Conservation (phyloP, 2,888 invertebrate species). For the Calliscelio sp. region DNA sequence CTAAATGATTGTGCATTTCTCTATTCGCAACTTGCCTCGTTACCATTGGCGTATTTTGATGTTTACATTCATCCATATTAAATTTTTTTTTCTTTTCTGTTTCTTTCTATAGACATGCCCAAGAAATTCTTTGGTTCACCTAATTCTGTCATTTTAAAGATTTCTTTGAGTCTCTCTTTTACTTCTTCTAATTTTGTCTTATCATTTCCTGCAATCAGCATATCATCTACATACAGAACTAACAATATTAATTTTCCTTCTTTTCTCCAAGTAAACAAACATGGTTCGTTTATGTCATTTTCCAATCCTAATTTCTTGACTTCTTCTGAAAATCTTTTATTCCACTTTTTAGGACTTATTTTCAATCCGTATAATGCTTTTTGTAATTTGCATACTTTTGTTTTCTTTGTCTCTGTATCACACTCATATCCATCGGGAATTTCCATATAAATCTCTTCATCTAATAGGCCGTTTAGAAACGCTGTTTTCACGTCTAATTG, state of each 20-base stretch:
- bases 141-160: slow-evolving; percentile 72
- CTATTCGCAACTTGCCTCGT: not conserved
- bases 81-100: slow-evolving; percentile 45
- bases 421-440: not conserved
- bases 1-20: not conserved
- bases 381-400: slow-evolving; percentile 3
- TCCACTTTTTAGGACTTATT: not conserved
- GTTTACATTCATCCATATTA: not conserved
- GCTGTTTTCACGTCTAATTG: slow-evolving; percentile 7
- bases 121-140: slow-evolving; percentile 70
- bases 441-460: slow-evolving; percentile 1
- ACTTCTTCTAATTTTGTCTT: slow-evolving; percentile 58
- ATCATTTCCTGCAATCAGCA: slow-evolving; percentile 71
- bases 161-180: slow-evolving; percentile 55
- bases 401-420: slow-evolving; percentile 21
- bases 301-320: slow-evolving; percentile 60
- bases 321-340: slow-evolving; percentile 54
- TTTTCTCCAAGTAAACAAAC: slow-evolving; percentile 61
- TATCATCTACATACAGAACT: slow-evolving; percentile 12
- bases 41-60: not conserved
- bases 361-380: not conserved
- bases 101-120: slow-evolving; percentile 69
- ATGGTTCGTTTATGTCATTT: slow-evolving; percentile 68
- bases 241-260: slow-evolving; percentile 71
- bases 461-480: not conserved